phyloP scores from a whole-genome alignment of 2,888 invertebrate genomes.

The Cecidostiba fungosa region DNA sequence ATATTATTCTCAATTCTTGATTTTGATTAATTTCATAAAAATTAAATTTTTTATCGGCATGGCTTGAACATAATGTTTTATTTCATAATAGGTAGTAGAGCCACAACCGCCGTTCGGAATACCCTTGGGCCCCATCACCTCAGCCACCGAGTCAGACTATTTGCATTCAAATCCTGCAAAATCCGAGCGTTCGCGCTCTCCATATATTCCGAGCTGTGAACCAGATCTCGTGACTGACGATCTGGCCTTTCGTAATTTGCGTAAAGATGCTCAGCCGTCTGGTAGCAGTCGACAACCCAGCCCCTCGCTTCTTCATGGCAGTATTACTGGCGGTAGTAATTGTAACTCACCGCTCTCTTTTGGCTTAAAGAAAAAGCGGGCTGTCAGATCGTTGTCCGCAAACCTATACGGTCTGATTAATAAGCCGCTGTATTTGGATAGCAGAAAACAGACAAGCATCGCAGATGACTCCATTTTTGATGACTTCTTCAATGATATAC shows the following conservation, averaged over 20 bases:
- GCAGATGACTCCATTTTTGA: conserved; percentile 34
- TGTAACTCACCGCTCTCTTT: conserved; percentile 16
- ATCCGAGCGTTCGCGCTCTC: conserved; percentile 81
- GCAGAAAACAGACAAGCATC: conserved; percentile 20
- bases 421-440: conserved; percentile 68
- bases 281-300: conserved; percentile 43
- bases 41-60: not conserved
- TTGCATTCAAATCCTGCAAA: conserved; percentile 82
- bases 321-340: not conserved
- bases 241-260: conserved; percentile 90
- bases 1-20: not conserved
- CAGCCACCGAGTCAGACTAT: conserved; percentile 91
- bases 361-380: conserved; percentile 87
- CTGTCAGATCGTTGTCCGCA: conserved; percentile 91
- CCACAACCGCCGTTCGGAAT: conserved; percentile 96
- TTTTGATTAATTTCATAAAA: too few species aligned
- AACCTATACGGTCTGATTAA: conserved; percentile 91
- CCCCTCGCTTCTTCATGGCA: not conserved
- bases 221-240: conserved; percentile 94
- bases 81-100: conserved; percentile 83
- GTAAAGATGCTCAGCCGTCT: conserved; percentile 85
- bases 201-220: conserved; percentile 85
- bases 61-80: not conserved
- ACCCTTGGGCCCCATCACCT: conserved; percentile 91
- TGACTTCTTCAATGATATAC: conserved; percentile 42